Conservation (phyloP, 2,888 invertebrate genomes). For the Choreutis nemorana region DNA sequence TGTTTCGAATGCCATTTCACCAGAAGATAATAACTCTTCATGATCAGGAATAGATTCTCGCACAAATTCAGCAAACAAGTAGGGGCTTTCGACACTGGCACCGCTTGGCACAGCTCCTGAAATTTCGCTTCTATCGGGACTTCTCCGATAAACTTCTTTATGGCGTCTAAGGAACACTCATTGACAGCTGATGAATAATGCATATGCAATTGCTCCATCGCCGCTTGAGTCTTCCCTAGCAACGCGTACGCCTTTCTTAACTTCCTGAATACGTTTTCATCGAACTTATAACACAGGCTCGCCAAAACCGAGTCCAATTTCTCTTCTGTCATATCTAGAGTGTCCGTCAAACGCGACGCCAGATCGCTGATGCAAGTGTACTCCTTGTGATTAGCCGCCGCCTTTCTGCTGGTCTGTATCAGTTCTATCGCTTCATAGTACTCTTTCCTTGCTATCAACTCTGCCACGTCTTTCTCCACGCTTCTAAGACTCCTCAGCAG, state of each 20-base stretch:
- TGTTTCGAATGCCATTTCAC: constrained; percentile 78
- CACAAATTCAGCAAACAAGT: constrained; percentile 86
- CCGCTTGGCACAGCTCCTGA: constrained; percentile 78
- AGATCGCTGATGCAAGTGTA: constrained; percentile 92
- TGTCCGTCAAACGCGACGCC: constrained; percentile 87
- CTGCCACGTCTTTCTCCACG: constrained; percentile 85
- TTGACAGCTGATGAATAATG: constrained; percentile 94
- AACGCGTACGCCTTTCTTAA: constrained; percentile 88
- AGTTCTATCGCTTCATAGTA: constrained; percentile 92
- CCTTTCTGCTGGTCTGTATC: constrained; percentile 85
- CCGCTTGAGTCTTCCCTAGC: constrained; percentile 89
- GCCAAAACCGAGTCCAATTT: constrained; percentile 88
- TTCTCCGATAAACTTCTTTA: constrained; percentile 57
- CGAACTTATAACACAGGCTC: constrained; percentile 78
- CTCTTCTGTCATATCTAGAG: constrained; percentile 89
- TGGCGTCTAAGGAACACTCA: constrained; percentile 72
- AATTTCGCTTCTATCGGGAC: constrained; percentile 64
- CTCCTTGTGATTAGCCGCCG: constrained; percentile 84
- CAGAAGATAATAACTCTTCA: constrained; percentile 80
- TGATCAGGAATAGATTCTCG: constrained; percentile 83
- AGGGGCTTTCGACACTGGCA: constrained; percentile 37
- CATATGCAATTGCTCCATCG: constrained; percentile 95
- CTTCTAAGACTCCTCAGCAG: constrained; percentile 67
- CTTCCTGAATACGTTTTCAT: constrained; percentile 80
- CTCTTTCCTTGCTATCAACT: constrained; percentile 82